Conservation (phyloP, 2,888 invertebrate genomes). For the Willowsia nigromaculata region DNA sequence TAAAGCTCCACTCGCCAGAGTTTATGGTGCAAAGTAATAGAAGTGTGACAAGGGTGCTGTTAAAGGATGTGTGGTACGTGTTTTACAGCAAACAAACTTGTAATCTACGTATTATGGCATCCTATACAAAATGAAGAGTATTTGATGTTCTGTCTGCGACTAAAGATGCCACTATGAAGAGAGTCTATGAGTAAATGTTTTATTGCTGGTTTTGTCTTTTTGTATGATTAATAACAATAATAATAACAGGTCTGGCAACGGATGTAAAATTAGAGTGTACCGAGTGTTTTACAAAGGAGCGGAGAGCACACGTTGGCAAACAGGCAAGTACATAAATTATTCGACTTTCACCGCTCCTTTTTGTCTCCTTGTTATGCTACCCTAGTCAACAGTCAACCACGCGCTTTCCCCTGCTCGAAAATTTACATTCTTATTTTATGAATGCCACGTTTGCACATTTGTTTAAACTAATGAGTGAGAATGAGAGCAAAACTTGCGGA, state of each 20-base stretch:
- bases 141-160: not conserved
- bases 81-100: not conserved
- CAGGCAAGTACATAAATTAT: slow-evolving; percentile 67
- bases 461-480: not conserved
- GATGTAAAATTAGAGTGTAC: slow-evolving; percentile 69
- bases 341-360: not conserved
- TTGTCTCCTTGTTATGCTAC: not conserved
- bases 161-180: no score
- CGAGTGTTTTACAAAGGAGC: slow-evolving; percentile 69
- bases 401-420: not conserved
- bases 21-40: slow-evolving; percentile 75
- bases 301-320: slow-evolving; percentile 73
- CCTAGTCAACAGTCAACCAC: no score
- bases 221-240: not conserved
- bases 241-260: slow-evolving; percentile 68
- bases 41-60: slow-evolving; percentile 74
- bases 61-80: slow-evolving; percentile 75
- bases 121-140: not conserved
- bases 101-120: not conserved
- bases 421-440: slow-evolving; percentile 6
- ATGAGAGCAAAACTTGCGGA: not conserved
- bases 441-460: slow-evolving; percentile 25
- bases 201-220: not conserved
- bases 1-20: slow-evolving; percentile 71
- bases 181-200: not conserved